Base-by-base conservation (phyloP, 1,140 invertebrate genomes). In the Macrobrachium nipponense region DNA sequence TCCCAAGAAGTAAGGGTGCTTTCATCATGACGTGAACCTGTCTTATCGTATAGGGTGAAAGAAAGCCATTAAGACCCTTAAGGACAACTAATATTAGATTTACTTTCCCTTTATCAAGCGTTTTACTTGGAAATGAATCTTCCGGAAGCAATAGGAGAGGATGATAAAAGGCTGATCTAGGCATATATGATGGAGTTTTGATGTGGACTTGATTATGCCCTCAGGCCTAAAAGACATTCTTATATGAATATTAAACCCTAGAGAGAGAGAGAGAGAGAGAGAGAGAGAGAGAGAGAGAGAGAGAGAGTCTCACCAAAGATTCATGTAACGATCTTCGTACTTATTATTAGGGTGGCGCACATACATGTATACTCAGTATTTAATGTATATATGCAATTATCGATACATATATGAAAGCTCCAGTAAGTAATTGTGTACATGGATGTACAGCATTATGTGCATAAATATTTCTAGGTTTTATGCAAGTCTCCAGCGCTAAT, bases 271-370 rank as follows among this genome's bases (percentile, higher is more conserved):
- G n/a, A n/a, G n/a, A n/a, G n/a, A n/a, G 70, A 73, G 70, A 73
- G 70, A 73, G 70, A 73, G n/a, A 73, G 70, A 73, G n/a, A 73
- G 70, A 73, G n/a, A 73, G 70, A 73, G n/a, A 73, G 70, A 73
- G n/a, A 73, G 70, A 43, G 6, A 73, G 20, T 44, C 27, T 17
- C n/a, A n/a, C 70, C 18, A 36, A 0, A 27, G 27, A 36, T 15
- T 44, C n/a, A 18, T 36, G 17, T 17, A 12, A 27, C 70, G 10
- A 51, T 44, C 68, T 15, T 15, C 20, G 51, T 36, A 73, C 17
- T 23, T 23, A 68, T 8, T n/a, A n/a, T 36, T 18, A 75, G 3
- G 61, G 3, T 4, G 11, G 36, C 58, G 62, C n/a, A 79, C n/a
- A 62, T 23, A 62, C 58, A 79, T 23, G 61, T 23, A 79, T 36